Conservation (phyloP, 2,888 invertebrate species). For the Brassicogethes aeneus region DNA sequence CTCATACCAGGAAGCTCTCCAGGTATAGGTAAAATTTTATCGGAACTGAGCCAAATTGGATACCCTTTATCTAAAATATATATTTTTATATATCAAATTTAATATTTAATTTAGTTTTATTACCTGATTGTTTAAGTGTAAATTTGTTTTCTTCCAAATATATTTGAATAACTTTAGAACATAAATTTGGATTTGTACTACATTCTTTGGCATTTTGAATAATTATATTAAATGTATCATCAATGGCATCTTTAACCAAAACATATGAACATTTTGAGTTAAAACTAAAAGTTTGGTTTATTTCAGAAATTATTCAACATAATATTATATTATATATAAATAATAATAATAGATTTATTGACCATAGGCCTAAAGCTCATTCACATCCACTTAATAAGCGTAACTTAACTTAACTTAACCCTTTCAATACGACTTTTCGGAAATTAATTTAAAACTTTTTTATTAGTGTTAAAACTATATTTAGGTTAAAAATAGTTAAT, state of each 20-base stretch:
- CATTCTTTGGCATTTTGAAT: constrained; percentile 48
- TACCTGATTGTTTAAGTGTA: constrained; percentile 45
- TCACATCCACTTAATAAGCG: no score
- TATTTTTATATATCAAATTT: background rate
- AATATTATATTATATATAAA: constrained; percentile 3
- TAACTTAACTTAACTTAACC: no score
- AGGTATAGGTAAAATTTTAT: constrained; percentile 54
- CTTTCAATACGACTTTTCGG: no score
- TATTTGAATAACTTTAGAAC: constrained; percentile 48
- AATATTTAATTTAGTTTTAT: no score
- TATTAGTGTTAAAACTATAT: no score
- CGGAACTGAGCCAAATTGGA: constrained; percentile 24
- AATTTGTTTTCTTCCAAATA: constrained; percentile 66
- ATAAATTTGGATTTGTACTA: constrained; percentile 41
- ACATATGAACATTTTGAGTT: constrained; percentile 69
- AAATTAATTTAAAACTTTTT: no score
- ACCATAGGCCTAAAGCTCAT: no score
- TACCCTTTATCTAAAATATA: constrained; percentile 9
- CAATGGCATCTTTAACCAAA: constrained; percentile 58
- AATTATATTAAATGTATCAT: constrained; percentile 62
- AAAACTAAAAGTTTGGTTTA: constrained; percentile 61
- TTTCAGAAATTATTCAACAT: constrained; percentile 2
- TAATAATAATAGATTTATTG: no score
- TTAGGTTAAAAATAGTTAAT: no score
- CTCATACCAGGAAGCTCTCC: constrained; percentile 64